Evolutionary conservation across 64 coral and sea anemone species (phyloP).

Genomic region (Exaiptasia diaphana): DNA sequence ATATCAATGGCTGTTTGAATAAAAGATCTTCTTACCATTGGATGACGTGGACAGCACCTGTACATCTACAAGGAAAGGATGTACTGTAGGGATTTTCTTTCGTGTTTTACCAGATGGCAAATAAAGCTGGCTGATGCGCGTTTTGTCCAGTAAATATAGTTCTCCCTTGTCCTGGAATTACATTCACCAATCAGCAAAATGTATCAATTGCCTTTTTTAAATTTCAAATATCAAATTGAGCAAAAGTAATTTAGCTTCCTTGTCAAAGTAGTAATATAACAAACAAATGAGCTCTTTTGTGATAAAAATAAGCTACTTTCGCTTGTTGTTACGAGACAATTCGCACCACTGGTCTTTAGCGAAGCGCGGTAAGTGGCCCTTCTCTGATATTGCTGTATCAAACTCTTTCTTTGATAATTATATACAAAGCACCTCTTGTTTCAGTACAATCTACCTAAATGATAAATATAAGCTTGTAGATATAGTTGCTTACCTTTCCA

Average conservation of each 20-base stretch:
- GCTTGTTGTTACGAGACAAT: background rate
- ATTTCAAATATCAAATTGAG: background rate
- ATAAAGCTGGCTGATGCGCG: conserved; percentile 74
- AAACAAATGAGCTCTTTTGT: background rate
- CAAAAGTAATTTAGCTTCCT: background rate
- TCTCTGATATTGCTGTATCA: background rate
- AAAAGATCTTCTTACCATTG: conserved; percentile 72
- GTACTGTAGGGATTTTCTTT: conserved; percentile 81
- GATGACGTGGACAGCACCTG: conserved; percentile 66
- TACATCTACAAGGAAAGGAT: conserved; percentile 65
- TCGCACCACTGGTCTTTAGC: too few species aligned
- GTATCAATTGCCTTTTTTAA: background rate
- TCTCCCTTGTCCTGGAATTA: conserved; percentile 57
- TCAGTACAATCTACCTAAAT: background rate
- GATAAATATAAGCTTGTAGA: background rate
- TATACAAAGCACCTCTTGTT: too few species aligned
- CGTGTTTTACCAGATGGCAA: conserved; percentile 94
- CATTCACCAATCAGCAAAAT: background rate
- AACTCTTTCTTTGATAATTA: background rate
- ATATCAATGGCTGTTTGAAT: background rate
- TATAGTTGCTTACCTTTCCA: conserved; percentile 62
- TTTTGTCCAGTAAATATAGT: conserved; percentile 69
- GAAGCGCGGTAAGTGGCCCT: background rate
- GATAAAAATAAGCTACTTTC: background rate
- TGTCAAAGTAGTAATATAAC: background rate